phyloP scores from a whole-genome alignment of 2,888 invertebrate species.

The Plebejus melissa region DNA sequence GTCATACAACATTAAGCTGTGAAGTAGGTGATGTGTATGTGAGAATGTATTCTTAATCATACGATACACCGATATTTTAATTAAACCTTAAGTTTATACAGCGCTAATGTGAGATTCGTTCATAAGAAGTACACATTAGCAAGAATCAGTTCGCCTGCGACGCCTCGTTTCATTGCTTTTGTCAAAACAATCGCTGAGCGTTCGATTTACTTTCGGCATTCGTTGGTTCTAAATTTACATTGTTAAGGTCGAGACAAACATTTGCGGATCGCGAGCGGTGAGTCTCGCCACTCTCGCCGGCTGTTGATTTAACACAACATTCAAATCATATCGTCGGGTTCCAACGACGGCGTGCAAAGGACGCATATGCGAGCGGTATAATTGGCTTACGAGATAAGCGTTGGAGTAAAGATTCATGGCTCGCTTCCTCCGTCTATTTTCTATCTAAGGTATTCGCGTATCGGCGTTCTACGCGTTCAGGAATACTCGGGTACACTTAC shows the following conservation, averaged over 20 bases:
- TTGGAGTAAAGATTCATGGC: background rate
- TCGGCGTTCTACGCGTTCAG: background rate
- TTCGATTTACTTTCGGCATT: constrained; percentile 74
- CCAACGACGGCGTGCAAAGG: background rate
- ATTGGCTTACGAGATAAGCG: constrained; percentile 19
- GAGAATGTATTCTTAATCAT: constrained; percentile 56
- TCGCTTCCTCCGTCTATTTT: constrained; percentile 12
- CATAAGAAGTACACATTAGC: constrained; percentile 30
- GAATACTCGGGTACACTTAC: constrained; percentile 49
- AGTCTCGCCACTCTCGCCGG: constrained; percentile 63
- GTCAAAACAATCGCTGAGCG: constrained; percentile 69
- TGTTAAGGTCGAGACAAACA: constrained; percentile 73
- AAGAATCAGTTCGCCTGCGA: constrained; percentile 49
- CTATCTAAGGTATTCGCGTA: constrained; percentile 14
- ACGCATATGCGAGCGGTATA: constrained; percentile 17
- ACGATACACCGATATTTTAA: constrained; percentile 29
- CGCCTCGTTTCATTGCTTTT: constrained; percentile 63
- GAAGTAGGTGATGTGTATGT: constrained; percentile 72
- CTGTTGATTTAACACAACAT: constrained; percentile 65
- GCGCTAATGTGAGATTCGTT: constrained; percentile 13
- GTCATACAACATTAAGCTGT: constrained; percentile 65
- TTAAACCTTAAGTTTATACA: constrained; percentile 19
- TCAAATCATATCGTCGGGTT: constrained; percentile 57
- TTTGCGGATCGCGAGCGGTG: constrained; percentile 71
- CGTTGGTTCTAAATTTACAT: constrained; percentile 74